Percentiles rank a stretch among this genome's conserved stretches.
phyloP scores from a whole-genome alignment of 2,797 vertebrate genomes.

The Coilia nasus region DNA sequence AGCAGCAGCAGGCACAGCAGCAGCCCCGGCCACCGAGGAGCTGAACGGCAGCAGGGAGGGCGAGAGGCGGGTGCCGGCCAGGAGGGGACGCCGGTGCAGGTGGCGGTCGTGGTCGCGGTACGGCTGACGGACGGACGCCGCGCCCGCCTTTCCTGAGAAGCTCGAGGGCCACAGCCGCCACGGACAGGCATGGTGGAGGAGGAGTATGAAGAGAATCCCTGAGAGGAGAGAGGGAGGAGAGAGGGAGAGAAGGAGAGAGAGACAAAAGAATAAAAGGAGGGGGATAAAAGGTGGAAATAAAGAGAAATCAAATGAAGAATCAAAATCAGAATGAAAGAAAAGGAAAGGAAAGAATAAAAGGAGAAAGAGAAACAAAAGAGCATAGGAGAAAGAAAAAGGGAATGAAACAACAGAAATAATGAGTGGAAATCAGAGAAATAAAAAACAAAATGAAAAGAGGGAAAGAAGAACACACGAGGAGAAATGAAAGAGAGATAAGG shows the following conservation, averaged over 20 bases:
- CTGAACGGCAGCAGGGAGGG: constrained; percentile 52
- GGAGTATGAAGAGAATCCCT: constrained; percentile 2
- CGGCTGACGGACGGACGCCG: constrained; percentile 30
- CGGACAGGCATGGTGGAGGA: constrained; percentile 71
- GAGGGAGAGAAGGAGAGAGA: not conserved
- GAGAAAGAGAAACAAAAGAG: not conserved
- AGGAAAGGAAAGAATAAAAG: no score
- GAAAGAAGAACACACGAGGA: no score
- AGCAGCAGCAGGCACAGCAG: constrained; percentile 74
- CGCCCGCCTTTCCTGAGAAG: constrained; percentile 44
- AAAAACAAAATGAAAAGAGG: no score
- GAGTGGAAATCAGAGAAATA: not conserved
- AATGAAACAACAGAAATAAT: not conserved
- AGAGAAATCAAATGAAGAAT: no score
- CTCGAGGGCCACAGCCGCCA: constrained; percentile 56
- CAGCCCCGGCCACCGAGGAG: constrained; percentile 63
- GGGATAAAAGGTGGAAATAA: not conserved
- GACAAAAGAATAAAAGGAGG: constrained; percentile 22
- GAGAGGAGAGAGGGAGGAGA: not conserved
- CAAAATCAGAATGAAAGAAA: no score
- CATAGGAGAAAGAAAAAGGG: not conserved
- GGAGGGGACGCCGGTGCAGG: constrained; percentile 47
- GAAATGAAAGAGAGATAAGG: not conserved
- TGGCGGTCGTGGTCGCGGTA: not conserved
- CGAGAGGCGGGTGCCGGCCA: constrained; percentile 34